A percentile compares a stretch with the other conserved stretches of the same genome.
Conservation (phyloP, 2,113 vertebrate genomes). For the Eclectus roratus region DNA sequence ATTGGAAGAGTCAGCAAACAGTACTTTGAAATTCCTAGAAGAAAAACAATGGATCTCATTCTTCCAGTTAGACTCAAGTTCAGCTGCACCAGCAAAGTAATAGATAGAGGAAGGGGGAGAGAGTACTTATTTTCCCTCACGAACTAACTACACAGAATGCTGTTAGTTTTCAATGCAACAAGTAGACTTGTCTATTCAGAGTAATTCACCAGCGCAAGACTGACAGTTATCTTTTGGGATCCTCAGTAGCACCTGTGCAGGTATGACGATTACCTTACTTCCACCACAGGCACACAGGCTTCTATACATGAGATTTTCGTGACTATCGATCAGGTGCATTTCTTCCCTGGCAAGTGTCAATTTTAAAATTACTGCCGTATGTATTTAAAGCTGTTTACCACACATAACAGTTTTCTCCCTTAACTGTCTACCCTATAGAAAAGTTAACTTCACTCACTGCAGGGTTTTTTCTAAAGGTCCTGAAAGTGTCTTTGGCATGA, state of each 20-base stretch:
- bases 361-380: neutral
- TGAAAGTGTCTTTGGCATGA: neutral
- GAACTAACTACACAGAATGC: neutral
- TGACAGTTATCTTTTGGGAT: neutral
- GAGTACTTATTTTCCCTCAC: neutral
- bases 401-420: neutral
- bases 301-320: neutral
- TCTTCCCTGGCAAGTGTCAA: neutral
- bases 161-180: neutral
- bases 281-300: neutral
- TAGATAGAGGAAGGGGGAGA: neutral
- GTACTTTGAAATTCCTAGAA: neutral
- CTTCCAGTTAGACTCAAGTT: neutral
- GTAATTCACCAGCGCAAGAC: neutral
- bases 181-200: neutral
- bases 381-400: neutral
- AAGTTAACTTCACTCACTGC: neutral
- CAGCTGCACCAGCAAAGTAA: neutral
- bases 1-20: neutral
- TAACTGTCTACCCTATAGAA: neutral
- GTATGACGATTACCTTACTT: neutral
- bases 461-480: neutral
- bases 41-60: accelerated
- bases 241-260: neutral
- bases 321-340: neutral